Base-by-base conservation (phyloP, 2,797 vertebrate genomes). In the Macropus fuliginosus region DNA sequence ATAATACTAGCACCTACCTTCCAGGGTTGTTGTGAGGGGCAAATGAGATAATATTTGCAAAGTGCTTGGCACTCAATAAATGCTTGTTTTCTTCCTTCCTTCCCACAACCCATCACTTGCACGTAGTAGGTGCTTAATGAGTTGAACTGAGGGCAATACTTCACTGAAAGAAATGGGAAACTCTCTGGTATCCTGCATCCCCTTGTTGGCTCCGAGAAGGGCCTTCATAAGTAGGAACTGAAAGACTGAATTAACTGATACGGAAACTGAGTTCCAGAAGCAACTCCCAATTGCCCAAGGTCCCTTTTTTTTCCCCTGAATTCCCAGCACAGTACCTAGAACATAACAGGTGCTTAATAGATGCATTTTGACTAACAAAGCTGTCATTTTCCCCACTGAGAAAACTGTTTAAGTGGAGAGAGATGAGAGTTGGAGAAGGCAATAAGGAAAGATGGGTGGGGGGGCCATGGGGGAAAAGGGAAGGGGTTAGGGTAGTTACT, bases 311-410 rank as follows among this genome's bases (percentile, higher is more conserved):
- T 6, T 2, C 2, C 18, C n/a, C 34, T 87, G 24, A 87, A 87
- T 87, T 9, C 24, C 74, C 74, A 50, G 74, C 21, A 87, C 40
- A 46, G 6, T 46, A 46, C 74, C 40, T 46, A 87, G 21, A 9
- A 87, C 6, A 28, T 16, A 87, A 87, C 24, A 87, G 74, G 74
- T 50, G 40, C 24, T 87, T 12, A 50, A 87, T 18, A 93, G 91
- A 59, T n/a, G 90, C 16, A 11, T 91, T 90, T 94, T 96, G 24
- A 87, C 87, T 52, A 56, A 50, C 90, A 46, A 66, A 52, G 55
- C 16, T 81, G 74, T 94, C 46, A 52, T 55, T 92, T 54, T 90
- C 93, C n/a, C 59, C 66, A 91, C 0, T 92, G 90, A 96, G 57
- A 66, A 10, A 4, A 21, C 52, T 27, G 59, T 56, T 91, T 91